Conservation (phyloP, 2,797 vertebrate genomes). For the Vipera latastei region DNA sequence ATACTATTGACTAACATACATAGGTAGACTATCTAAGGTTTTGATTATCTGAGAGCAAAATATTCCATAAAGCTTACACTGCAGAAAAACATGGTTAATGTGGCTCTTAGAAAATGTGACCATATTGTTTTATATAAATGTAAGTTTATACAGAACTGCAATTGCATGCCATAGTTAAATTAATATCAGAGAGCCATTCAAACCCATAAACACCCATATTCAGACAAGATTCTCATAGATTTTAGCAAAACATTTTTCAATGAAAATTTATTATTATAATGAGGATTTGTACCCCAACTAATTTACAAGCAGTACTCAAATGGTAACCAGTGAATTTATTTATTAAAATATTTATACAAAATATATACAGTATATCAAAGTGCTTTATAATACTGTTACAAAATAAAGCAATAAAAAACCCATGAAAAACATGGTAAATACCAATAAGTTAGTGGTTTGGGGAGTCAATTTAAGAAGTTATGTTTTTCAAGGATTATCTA, state of each 20-base stretch:
- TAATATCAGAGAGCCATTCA: not conserved
- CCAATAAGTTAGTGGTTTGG: not conserved
- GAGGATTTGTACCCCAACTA: not conserved
- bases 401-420: not conserved
- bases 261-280: not conserved
- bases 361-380: not conserved
- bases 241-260: not conserved
- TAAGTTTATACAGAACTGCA: not conserved
- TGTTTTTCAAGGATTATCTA: not conserved
- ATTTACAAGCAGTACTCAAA: not conserved
- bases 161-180: not conserved
- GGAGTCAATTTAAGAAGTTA: not conserved
- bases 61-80: not conserved
- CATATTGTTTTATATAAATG: not conserved
- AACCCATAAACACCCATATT: not conserved
- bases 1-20: not conserved
- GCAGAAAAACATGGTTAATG: not conserved
- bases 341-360: not conserved
- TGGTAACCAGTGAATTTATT: not conserved
- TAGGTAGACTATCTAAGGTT: not conserved
- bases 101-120: not conserved
- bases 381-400: not conserved
- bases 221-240: constrained; percentile 2
- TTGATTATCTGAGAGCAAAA: not conserved
- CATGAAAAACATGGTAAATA: not conserved